Evolutionary conservation across 2,113 vertebrate genomes (phyloP).

Genomic region (Nycticebus coucang): DNA sequence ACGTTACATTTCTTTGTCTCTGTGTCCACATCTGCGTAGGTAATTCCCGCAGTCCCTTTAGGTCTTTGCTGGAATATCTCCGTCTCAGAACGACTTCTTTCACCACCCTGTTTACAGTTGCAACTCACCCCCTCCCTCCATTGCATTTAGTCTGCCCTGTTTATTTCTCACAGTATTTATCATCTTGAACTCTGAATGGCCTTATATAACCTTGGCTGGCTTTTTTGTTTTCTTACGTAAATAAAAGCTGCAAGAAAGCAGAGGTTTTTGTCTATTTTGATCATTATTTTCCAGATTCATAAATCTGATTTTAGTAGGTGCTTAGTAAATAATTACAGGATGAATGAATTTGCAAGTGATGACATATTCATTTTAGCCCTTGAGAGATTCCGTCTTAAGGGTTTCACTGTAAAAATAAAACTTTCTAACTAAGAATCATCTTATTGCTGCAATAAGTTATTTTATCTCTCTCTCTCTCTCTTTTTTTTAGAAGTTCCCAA

Average conservation of each 20-base stretch:
- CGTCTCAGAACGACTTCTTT: not conserved
- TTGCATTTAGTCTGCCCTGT: not conserved
- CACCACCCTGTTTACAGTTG: not conserved
- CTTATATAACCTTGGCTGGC: not conserved
- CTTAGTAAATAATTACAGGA: not conserved
- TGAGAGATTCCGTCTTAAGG: not conserved
- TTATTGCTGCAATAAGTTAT: not conserved
- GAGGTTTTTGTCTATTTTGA: not conserved
- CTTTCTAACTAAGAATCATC: not conserved
- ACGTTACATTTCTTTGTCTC: not conserved
- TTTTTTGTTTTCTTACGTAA: not conserved
- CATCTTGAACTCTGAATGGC: not conserved
- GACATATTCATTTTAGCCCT: not conserved
- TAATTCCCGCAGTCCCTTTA: not conserved
- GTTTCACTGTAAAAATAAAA: conserved; percentile 12
- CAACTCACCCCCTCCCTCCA: not conserved
- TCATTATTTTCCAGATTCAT: not conserved
- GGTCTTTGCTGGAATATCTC: not conserved
- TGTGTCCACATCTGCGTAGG: not conserved
- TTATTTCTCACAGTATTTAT: not conserved
- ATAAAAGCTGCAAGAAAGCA: not conserved
- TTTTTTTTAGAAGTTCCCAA: no score
- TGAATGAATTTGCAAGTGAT: not conserved
- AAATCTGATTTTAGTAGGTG: not conserved
- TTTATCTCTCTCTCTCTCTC: no score